phyloP scores from a whole-genome alignment of 1,140 invertebrate genomes.

The Drosophila littoralis region DNA sequence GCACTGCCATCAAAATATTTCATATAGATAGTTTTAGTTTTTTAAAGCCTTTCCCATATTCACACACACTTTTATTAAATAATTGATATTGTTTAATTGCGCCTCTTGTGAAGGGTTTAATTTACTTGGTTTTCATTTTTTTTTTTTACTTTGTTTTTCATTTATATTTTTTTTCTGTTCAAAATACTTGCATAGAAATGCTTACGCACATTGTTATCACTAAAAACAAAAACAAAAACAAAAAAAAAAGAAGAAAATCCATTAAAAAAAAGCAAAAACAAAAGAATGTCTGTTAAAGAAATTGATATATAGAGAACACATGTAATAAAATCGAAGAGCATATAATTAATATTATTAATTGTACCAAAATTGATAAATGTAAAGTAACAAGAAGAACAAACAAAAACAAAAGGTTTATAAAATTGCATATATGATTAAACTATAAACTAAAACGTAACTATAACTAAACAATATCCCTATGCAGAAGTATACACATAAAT shows the following conservation, averaged over 20 bases:
- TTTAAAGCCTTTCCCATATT: not conserved
- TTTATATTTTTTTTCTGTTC: conserved; percentile 17
- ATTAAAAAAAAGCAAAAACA: conserved; percentile 6
- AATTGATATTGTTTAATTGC: conserved; percentile 19
- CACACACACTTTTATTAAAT: not conserved
- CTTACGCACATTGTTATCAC: conserved; percentile 59
- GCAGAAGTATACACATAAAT: conserved; percentile 69
- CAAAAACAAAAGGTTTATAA: conserved; percentile 60
- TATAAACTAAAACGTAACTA: conserved; percentile 56
- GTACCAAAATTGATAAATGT: conserved; percentile 79
- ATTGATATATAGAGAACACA: conserved; percentile 16
- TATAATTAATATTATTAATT: conserved; percentile 60
- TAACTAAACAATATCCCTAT: conserved; percentile 74
- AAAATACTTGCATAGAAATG: conserved; percentile 39
- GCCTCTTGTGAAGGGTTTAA: conserved; percentile 44
- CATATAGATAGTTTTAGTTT: conserved; percentile 1
- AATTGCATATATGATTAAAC: conserved; percentile 75
- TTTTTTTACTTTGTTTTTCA: conserved; percentile 18
- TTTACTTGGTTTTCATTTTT: conserved; percentile 29
- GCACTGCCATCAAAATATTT: conserved; percentile 33
- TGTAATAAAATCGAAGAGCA: conserved; percentile 41
- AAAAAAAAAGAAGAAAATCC: conserved; percentile 11
- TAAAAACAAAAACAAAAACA: conserved; percentile 31
- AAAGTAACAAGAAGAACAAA: conserved; percentile 56
- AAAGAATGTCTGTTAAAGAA: conserved; percentile 44